phyloP scores from a whole-genome alignment of 2,888 invertebrate species.

The Scaptomyza tumidula region DNA sequence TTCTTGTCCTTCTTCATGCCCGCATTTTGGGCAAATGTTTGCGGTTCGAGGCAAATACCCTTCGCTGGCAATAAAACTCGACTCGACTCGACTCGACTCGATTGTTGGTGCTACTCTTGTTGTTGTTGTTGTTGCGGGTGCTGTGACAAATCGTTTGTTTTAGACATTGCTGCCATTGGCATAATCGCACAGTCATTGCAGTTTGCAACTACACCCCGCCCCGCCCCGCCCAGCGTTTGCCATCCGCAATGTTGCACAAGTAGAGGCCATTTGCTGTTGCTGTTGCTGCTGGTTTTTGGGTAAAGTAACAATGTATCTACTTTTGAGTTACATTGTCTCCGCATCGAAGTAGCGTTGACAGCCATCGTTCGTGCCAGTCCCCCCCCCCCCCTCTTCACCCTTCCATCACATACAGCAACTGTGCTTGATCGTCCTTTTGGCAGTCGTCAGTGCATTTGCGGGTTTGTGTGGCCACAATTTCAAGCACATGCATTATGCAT shows the following conservation, averaged over 20 bases:
- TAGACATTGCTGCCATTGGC: conserved; percentile 75
- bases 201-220: conserved; percentile 29
- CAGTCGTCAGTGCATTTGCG: conserved; percentile 61
- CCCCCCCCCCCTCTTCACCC: no score
- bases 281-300: conserved; percentile 25
- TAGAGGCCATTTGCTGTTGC: conserved; percentile 29
- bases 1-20: conserved; percentile 15
- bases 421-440: conserved; percentile 35
- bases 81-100: conserved; percentile 31
- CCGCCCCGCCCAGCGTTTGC: background rate
- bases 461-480: conserved; percentile 61
- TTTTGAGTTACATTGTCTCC: conserved; percentile 78
- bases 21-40: conserved; percentile 71
- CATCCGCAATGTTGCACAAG: conserved; percentile 56
- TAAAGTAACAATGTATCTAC: conserved; percentile 71
- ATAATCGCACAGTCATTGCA: conserved; percentile 79
- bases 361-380: conserved; percentile 43
- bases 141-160: conserved; percentile 80
- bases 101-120: conserved; percentile 31
- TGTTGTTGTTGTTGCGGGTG: conserved; percentile 47
- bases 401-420: background rate
- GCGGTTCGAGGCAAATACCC: conserved; percentile 63
- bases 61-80: conserved; percentile 68
- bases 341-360: conserved; percentile 78
- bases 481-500: conserved; percentile 73